Evolutionary conservation across 2,113 vertebrate species (phyloP).

Genomic region (Alosa alosa): DNA sequence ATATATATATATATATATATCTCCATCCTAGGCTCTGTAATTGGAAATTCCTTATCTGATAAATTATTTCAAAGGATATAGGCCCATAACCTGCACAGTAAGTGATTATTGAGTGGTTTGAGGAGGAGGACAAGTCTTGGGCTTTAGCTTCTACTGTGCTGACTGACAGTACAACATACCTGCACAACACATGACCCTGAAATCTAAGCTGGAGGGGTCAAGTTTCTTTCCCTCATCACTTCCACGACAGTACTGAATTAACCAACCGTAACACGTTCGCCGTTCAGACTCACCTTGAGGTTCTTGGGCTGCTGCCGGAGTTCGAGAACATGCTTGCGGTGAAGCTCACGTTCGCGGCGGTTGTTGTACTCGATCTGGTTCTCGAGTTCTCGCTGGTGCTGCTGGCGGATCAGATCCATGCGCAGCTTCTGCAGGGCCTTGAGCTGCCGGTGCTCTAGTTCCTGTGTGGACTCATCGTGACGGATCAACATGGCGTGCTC

Average conservation of each 20-base stretch:
- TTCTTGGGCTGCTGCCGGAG: conserved; percentile 99
- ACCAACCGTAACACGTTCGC: not conserved
- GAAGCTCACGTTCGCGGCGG: conserved; percentile 91
- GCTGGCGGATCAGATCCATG: conserved; percentile 97
- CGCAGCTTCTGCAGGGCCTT: conserved; percentile 94
- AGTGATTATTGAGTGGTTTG: no score
- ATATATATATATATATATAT: not conserved
- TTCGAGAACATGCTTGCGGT: conserved; percentile 97
- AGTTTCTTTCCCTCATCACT: no score
- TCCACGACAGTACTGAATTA: not conserved
- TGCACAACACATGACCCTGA: not conserved
- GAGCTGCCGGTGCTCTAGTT: conserved; percentile 94
- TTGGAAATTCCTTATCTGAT: not conserved
- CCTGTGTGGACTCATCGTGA: conserved; percentile 95
- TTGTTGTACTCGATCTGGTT: conserved; percentile 99
- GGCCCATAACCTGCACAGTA: no score
- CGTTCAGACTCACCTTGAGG: conserved; percentile 79
- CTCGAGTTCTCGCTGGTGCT: conserved; percentile 98
- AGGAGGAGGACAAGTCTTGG: no score
- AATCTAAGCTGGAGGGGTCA: not conserved
- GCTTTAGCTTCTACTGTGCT: no score
- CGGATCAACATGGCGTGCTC: conserved; percentile 98
- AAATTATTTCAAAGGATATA: no score
- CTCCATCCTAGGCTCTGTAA: not conserved
- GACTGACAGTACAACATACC: no score